Evolutionary conservation across 2,113 vertebrate species (phyloP).

Genomic region (Megaceryle maxima): DNA sequence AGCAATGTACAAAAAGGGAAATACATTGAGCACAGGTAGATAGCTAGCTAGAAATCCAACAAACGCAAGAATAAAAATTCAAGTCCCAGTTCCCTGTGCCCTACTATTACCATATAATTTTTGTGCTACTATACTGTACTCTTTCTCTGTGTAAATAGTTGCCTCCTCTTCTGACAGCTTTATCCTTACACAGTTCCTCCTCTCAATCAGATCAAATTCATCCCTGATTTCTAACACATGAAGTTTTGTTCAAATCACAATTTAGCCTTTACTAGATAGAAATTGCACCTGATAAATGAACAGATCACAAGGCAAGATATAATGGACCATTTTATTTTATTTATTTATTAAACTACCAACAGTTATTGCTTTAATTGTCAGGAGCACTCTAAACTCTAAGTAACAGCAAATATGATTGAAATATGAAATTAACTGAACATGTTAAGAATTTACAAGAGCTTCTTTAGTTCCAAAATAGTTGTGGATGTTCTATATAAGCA

Average conservation of each 20-base stretch:
- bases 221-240: background rate
- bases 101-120: background rate
- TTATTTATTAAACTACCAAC: background rate
- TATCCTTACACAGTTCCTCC: background rate
- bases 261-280: background rate
- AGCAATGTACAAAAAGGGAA: background rate
- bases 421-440: background rate
- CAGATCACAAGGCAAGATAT: background rate
- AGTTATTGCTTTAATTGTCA: background rate
- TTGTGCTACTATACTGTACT: background rate
- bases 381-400: background rate
- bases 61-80: background rate
- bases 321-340: background rate
- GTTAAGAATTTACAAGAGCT: background rate
- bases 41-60: background rate
- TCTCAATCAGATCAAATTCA: background rate
- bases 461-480: background rate
- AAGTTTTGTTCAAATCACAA: background rate
- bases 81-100: background rate
- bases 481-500: rapidly evolving
- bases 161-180: background rate
- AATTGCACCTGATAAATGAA: background rate
- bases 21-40: background rate
- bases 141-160: background rate
- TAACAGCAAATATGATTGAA: background rate